phyloP scores from a whole-genome alignment of 2,113 vertebrate species.

The Prolemur simus region DNA sequence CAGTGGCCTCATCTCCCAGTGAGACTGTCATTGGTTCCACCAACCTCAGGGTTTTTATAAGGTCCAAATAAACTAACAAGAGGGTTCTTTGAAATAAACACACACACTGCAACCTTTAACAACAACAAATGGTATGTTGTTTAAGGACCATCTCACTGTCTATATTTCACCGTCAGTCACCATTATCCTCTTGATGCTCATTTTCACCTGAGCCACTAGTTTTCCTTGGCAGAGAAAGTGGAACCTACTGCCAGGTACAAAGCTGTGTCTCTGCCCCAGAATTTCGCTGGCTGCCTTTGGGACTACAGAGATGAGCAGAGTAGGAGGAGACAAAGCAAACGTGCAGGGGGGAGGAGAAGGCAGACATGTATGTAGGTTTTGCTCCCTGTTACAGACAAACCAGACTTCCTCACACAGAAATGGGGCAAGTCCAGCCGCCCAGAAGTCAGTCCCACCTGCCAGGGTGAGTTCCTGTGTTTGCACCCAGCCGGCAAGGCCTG shows the following conservation, averaged over 20 bases:
- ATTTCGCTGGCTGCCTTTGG: not conserved
- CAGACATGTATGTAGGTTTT: not conserved
- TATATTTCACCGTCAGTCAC: not conserved
- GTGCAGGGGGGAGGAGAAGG: accelerated
- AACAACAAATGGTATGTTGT: not conserved
- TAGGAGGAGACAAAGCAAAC: not conserved
- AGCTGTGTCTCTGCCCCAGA: not conserved
- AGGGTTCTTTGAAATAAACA: not conserved
- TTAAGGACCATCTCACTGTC: not conserved
- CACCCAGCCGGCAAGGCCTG: not conserved
- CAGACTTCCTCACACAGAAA: not conserved
- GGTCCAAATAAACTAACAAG: not conserved
- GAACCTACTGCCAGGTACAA: not conserved
- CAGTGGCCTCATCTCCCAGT: not conserved
- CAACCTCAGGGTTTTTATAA: not conserved
- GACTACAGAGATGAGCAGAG: not conserved
- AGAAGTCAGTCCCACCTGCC: not conserved
- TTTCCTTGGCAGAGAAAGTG: not conserved
- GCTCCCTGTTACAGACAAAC: not conserved
- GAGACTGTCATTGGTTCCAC: not conserved
- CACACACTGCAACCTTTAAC: not conserved
- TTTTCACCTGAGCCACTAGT: not conserved
- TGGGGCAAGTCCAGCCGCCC: not conserved
- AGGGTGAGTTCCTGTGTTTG: not conserved
- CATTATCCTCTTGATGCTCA: not conserved